Evolutionary conservation across 2,113 vertebrate genomes (phyloP), one percentile per base, ranked within the genome.

Genomic region (Stegostoma tigrinum): DNA sequence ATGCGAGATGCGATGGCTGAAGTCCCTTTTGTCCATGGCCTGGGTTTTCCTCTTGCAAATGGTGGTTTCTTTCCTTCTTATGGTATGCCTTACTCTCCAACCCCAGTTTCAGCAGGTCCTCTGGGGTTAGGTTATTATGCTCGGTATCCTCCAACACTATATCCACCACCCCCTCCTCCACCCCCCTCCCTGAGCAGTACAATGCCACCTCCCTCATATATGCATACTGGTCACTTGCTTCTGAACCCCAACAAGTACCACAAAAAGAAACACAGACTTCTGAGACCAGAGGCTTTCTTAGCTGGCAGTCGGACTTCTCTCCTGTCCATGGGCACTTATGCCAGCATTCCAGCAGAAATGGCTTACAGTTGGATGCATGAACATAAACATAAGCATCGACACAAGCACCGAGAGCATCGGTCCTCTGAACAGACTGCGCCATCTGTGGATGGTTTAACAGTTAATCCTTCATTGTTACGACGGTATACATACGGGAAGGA

Each of bases 361-460:
- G 98, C 98, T 80, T 99, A 98, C 0, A 98, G 98, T 96, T 99
- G 99, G 97, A 98, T 98, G 99, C 96, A 98, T 0, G 98, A 99
- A n/a, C 99, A 99, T 96, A 99, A 99, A 97, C 99, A 99, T 96
- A 98, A 99, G 78, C 99, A 99, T 96, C 98, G 99, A 80, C 99
- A 99, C 97, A 99, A 99, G 97, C 99, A 99, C 97, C 97, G 99
- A 80, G 99, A 99, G 12, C 98, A 98, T 75, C 98, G 98, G 67
- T 97, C 98, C 19, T 97, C 98, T 0, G 98, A 98, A 38, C 98
- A 97, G 0, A 96, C 97, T 0, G 97, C 97, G 96, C 97, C 97
- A 52, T 96, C 98, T 96, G 96, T 98, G 97, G 98, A 98, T 80
- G 17, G 97, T n/a, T 80, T 97, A n/a, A 1, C 97, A 0, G 96